A percentile compares a stretch with the other conserved stretches of the same genome.
Conservation (phyloP, 2,797 vertebrate genomes). For the Notamacropus eugenii region DNA sequence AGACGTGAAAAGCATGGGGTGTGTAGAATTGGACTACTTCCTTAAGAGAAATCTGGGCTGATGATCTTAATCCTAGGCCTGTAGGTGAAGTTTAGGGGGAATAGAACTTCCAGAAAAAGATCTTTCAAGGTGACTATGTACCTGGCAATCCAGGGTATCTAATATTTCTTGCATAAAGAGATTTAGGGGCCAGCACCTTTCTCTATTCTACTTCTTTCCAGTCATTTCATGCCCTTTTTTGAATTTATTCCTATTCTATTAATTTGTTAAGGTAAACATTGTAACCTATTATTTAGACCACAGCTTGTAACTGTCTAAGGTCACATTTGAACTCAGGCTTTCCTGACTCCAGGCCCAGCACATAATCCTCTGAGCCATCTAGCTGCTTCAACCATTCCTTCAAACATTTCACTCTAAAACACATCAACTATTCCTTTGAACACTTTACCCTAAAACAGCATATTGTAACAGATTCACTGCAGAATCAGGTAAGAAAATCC, state of each 20-base stretch:
- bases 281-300: constrained; percentile 27
- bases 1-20: background rate
- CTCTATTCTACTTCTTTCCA: background rate
- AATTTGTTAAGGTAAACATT: constrained; percentile 5
- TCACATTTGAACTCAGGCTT: background rate
- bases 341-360: background rate
- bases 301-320: background rate
- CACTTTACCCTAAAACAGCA: background rate
- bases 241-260: constrained; percentile 12
- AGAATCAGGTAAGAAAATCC: background rate
- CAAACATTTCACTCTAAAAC: background rate
- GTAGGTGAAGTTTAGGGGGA: background rate
- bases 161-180: background rate
- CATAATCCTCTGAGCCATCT: background rate
- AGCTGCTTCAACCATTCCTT: background rate
- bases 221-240: constrained; percentile 14
- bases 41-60: background rate
- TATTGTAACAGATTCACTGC: background rate
- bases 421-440: background rate
- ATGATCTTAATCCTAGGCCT: background rate
- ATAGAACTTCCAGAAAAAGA: background rate
- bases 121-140: constrained; percentile 10
- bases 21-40: constrained; percentile 10
- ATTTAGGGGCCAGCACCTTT: background rate
- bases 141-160: background rate